A percentile compares a stretch with the other conserved stretches of the same genome.
These are phyloP conservation scores for Sterna hirundo DNA, from an alignment of 2,113 vertebrate genomes.

Conservation along the genomic window DNA sequence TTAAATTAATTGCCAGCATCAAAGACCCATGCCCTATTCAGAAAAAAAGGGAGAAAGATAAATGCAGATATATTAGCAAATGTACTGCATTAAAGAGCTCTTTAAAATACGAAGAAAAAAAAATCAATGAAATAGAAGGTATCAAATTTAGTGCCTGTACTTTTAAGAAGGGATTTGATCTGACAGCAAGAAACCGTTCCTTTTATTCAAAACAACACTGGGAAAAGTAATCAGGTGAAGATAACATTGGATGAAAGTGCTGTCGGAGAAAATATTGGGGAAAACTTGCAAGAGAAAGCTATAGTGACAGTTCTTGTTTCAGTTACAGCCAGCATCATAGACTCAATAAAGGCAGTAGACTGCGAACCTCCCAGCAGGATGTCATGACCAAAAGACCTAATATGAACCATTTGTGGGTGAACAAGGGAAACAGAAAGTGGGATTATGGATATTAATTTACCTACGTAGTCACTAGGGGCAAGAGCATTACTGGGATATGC, in stretches of 20 bases:
- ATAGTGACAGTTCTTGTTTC: slow-evolving; percentile 46
- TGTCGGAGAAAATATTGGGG: slow-evolving; percentile 40
- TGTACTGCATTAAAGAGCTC: background rate
- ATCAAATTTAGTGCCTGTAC: background rate
- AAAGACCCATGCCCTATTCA: background rate
- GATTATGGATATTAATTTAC: background rate
- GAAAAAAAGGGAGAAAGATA: background rate
- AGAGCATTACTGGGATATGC: background rate
- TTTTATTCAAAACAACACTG: slow-evolving; percentile 35
- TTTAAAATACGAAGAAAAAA: background rate
- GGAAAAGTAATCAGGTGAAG: slow-evolving; percentile 41
- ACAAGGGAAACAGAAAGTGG: background rate
- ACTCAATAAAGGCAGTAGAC: background rate
- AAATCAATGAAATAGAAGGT: background rate
- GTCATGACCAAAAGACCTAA: background rate
- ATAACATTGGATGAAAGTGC: slow-evolving; percentile 54
- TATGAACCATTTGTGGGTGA: background rate
- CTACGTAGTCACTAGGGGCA: background rate
- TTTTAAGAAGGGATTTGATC: slow-evolving; percentile 12
- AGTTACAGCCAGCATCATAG: slow-evolving; percentile 1
- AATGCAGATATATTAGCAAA: background rate
- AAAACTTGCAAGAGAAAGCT: slow-evolving; percentile 32
- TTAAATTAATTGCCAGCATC: background rate
- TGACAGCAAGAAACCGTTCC: slow-evolving; percentile 13
- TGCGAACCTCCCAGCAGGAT: background rate